Percentiles rank a stretch among this genome's conserved stretches.
These are phyloP conservation scores for Poecilia velifera DNA, from an alignment of 2,797 vertebrate species.

Conservation along the genomic window DNA sequence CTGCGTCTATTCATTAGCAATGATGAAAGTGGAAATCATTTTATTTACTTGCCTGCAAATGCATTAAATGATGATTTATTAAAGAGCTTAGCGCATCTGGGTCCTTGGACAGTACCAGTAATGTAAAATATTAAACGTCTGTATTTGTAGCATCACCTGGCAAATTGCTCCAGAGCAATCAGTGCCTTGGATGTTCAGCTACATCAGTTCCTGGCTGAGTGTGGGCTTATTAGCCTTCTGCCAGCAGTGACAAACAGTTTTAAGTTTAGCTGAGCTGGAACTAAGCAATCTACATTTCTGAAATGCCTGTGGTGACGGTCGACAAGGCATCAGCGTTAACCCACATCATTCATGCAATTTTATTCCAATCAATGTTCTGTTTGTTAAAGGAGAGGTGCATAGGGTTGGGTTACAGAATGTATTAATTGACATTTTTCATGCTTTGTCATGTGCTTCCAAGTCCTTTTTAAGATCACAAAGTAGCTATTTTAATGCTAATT, in stretches of 20 bases:
- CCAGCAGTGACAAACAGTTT: conserved; percentile 50
- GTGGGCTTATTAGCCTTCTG: conserved; percentile 39
- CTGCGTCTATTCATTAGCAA: not conserved
- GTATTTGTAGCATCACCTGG: conserved; percentile 55
- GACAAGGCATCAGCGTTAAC: conserved; percentile 55
- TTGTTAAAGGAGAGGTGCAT: not conserved
- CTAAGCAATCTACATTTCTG: conserved; percentile 54
- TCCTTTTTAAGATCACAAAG: conserved; percentile 3
- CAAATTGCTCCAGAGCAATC: conserved; percentile 47
- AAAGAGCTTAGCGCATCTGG: not conserved
- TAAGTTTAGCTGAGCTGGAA: conserved; percentile 48
- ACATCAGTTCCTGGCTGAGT: conserved; percentile 53
- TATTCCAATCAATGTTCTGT: conserved; percentile 22
- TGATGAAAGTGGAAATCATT: not conserved
- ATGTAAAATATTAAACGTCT: conserved; percentile 47
- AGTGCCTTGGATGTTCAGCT: conserved; percentile 55
- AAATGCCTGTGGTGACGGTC: conserved; percentile 59
- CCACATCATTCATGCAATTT: conserved; percentile 30
- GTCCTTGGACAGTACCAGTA: conserved; percentile 59
- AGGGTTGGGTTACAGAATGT: not conserved
- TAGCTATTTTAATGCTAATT: conserved; percentile 24
- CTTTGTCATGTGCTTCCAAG: not conserved
- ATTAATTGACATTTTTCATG: not conserved
- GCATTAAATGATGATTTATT: not conserved
- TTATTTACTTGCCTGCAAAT: not conserved